Evolutionary conservation across 1,140 invertebrate genomes (phyloP), one percentile per base, ranked within the genome.

Genomic region (Microplitis mediator): DNA sequence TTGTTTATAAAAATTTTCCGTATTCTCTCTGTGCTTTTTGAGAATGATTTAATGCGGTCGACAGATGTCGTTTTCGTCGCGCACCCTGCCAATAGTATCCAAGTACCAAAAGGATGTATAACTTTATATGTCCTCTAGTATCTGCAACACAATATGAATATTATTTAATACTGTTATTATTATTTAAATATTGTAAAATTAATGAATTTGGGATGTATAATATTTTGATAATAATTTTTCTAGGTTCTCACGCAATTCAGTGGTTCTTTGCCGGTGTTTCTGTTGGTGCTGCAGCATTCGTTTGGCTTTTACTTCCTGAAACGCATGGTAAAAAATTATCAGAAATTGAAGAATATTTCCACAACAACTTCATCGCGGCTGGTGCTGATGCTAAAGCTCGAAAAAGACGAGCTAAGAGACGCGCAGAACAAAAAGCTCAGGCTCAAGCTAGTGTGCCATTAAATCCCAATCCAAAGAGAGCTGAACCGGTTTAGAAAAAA

Each of bases 231-330:
- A 67, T 56, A 32, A 13, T 9, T 36, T 60, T 62, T 6, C 67
- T 23, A 84, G 83, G 89, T 16, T 82, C 89, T 1, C 89, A 91
- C 72, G 90, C 87, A 0, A 86, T 90, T 32, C 92, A 92, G 76
- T 92, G 90, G 88, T 88, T 93, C 69, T 95, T 95, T 82, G 88
- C 92, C 3, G 89, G 86, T 0, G 81, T 93, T 56, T 90, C 91
- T 0, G 72, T 92, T 1, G 74, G 89, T 0, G 89, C 90, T 2
- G 78, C 88, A 0, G 75, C 90, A 2, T 92, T 91, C 77, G 90
- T 91, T 5, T 89, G 88, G 71, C 77, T 92, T 8, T 86, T 91
- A 76, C 82, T 94, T 11, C 93, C 93, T 0, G 93, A 94, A 83
- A 94, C 93, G 0, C 92, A 93, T 79, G 89, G 88, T 11, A 92